These are phyloP conservation scores for Pipa parva DNA, from an alignment of 2,113 vertebrate species.

Conservation along the genomic window DNA sequence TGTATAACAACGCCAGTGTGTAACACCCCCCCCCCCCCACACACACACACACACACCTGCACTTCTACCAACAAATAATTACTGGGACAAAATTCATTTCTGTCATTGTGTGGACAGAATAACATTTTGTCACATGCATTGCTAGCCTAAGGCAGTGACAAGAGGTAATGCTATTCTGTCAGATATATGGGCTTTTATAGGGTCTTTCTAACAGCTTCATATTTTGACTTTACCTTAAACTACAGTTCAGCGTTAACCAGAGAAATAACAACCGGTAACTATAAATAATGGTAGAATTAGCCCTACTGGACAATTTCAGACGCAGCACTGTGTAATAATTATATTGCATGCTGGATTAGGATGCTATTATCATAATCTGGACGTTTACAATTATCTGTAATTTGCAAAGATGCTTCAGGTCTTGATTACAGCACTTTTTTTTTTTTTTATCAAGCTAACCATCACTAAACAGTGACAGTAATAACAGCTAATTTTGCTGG, in stretches of 20 bases:
- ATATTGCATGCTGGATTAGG: conserved; percentile 98
- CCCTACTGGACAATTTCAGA: conserved; percentile 98
- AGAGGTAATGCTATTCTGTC: too few species aligned
- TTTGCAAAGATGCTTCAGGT: conserved; percentile 99
- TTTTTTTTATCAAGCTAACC: conserved; percentile 91
- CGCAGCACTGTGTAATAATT: conserved; percentile 99
- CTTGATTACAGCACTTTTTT: conserved; percentile 94
- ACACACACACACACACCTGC: too few species aligned
- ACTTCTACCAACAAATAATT: neutral
- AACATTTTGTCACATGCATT: neutral
- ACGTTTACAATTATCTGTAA: conserved; percentile 99
- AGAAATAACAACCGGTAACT: conserved; percentile 95
- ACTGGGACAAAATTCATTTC: neutral
- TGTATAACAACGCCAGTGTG: too few species aligned
- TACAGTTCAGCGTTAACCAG: conserved; percentile 61
- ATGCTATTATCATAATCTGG: conserved; percentile 99
- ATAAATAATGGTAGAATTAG: conserved; percentile 97
- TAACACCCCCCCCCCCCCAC: too few species aligned
- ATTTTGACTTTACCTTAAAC: too few species aligned
- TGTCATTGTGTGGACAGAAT: neutral
- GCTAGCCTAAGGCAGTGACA: neutral
- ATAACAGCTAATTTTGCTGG: conserved; percentile 99
- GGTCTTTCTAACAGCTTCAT: too few species aligned
- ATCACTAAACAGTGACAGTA: conserved; percentile 99
- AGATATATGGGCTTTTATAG: too few species aligned